Conservation (phyloP, 2,888 invertebrate genomes). For the Diadromus collaris region DNA sequence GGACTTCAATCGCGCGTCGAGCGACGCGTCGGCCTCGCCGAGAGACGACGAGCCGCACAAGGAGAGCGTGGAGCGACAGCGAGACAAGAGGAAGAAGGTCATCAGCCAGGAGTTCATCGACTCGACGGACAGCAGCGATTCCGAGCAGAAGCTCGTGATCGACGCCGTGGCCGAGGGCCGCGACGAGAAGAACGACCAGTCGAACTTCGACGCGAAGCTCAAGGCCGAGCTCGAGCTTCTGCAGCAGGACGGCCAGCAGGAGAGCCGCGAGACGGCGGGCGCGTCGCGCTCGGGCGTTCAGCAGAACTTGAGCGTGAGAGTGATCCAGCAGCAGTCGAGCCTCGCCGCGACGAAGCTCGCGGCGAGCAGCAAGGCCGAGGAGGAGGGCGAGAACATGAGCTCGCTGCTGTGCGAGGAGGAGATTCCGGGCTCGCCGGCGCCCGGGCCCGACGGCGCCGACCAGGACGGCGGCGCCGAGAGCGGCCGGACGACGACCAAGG, state of each 20-base stretch:
- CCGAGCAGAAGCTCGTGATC: constrained; percentile 84
- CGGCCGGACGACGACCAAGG: constrained; percentile 79
- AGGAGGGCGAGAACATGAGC: constrained; percentile 85
- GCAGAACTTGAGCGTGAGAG: constrained; percentile 31
- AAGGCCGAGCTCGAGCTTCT: constrained; percentile 69
- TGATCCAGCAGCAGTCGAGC: constrained; percentile 73
- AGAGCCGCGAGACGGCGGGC: constrained; percentile 66
- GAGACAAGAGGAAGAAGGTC: constrained; percentile 72
- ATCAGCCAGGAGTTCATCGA: constrained; percentile 81
- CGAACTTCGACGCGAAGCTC: constrained; percentile 71
- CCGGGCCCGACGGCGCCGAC: constrained; percentile 80
- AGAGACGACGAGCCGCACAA: constrained; percentile 63
- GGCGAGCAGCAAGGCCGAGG: constrained; percentile 76
- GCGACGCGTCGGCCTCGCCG: constrained; percentile 53
- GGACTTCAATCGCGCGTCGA: constrained; percentile 63
- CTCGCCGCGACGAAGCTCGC: constrained; percentile 54
- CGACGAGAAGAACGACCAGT: constrained; percentile 54
- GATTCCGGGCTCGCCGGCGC: constrained; percentile 94
- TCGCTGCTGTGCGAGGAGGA: constrained; percentile 94
- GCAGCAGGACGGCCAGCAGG: constrained; percentile 59
- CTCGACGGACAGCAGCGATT: constrained; percentile 85
- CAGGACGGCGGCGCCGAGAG: constrained; percentile 66
- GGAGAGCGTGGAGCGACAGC: constrained; percentile 68
- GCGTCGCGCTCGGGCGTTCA: constrained; percentile 65
- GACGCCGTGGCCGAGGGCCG: constrained; percentile 75